Base-by-base conservation (phyloP, 2,888 invertebrate genomes). In the Stictocephala bisonia region DNA sequence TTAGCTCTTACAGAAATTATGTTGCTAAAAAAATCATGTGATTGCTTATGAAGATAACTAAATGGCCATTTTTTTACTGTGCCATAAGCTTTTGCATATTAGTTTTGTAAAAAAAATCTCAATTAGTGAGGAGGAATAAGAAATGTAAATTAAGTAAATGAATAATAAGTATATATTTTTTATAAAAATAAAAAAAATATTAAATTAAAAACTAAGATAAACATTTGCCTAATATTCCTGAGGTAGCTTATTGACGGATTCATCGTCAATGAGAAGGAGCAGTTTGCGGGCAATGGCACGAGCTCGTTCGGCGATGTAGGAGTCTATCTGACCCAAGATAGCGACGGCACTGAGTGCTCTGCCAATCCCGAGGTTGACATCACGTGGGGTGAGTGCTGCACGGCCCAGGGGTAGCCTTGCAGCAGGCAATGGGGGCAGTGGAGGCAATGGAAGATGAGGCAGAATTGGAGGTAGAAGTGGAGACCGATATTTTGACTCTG, bases 241-340 rank as follows among this genome's bases (percentile, higher is more conserved):
- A n/a, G n/a, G 51, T 3, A 51, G 51, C 26, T 29, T 58, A 40
- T 69, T 69, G 53, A 53, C 18, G 7, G 31, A 7, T 20, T 71
- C 70, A 11, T 71, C 70, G 20, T 71, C 70, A 1, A 58, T 40
- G 11, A 71, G 44, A 3, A 44, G 44, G 6, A 58, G 48, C 9
- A 71, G 27, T 44, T 58, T 41, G 18, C 44, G 26, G 13, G 44
- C 15, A 15, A 71, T 18, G 3, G 58, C 27, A 2, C 48, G 40
- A 3, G 70, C 70, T 41, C 70, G 35, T 15, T 71, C 70, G 0
- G 70, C 18, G 11, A 71, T 26, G 40, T 71, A 71, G 11, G 58
- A 56, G 48, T 71, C 70, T n/a, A 71, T 26, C 15, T 71, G 70
- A 1, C 70, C 70, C n/a, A 58, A 29, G 58, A 71, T 58, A 1